Percentiles rank a stretch among this genome's conserved stretches.
Conservation (phyloP, 2,797 vertebrate species). For the Galago senegalensis region DNA sequence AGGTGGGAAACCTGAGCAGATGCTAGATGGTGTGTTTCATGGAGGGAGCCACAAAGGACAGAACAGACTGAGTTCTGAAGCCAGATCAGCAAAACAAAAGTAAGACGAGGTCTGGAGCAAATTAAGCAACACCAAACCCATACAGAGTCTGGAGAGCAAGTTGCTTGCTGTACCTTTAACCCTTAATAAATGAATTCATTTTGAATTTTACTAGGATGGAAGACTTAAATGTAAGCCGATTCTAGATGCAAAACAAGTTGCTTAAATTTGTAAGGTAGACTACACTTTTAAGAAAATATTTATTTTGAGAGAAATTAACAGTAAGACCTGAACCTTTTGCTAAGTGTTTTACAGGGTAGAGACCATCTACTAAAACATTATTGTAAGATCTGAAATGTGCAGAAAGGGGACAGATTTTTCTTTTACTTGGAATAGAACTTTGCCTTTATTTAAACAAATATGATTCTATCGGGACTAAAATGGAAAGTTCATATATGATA, state of each 20-base stretch:
- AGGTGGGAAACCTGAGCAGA: neutral
- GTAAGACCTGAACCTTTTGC: neutral
- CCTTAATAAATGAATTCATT: constrained; percentile 41
- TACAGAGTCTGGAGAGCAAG: constrained; percentile 34
- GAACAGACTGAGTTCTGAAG: neutral
- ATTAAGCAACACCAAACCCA: constrained; percentile 55
- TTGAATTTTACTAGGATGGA: constrained; percentile 15
- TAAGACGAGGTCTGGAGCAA: constrained; percentile 37
- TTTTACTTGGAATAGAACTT: neutral
- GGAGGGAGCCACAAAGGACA: constrained; percentile 27
- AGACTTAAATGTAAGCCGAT: constrained; percentile 5
- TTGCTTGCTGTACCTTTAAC: neutral
- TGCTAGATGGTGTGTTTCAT: neutral
- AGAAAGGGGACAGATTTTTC: neutral
- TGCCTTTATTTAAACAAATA: constrained; percentile 19
- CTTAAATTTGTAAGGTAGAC: neutral
- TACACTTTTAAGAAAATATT: neutral
- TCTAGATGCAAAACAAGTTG: neutral
- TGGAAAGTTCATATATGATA: neutral
- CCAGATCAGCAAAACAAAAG: constrained; percentile 53
- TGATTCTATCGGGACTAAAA: neutral
- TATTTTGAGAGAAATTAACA: constrained; percentile 39
- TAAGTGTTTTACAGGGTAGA: neutral
- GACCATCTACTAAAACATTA: neutral
- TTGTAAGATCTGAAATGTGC: neutral